Base-by-base conservation (phyloP, 2,113 vertebrate genomes). In the Meriones unguiculatus region DNA sequence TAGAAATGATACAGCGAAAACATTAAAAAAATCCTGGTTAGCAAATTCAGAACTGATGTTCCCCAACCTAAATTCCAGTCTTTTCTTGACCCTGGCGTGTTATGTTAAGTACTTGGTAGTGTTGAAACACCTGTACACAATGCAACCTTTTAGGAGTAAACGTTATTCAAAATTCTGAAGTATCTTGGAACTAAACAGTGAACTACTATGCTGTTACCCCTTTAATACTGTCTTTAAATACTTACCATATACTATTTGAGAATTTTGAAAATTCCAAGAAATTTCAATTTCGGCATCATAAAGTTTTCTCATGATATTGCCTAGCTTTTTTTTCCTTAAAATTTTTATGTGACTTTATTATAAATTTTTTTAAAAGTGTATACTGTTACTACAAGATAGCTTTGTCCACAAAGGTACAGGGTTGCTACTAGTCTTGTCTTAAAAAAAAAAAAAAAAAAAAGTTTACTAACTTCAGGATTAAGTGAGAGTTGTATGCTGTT, bases 41-140 rank as follows among this genome's bases (percentile, higher is more conserved):
- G 35, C 35, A 97, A 96, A 91, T 57, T 28, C 12, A 94, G 7
- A 84, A 15, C 4, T 94, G 78, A 59, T 90, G 90, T 35, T 95
- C 10, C 32, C 20, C 54, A 89, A 72, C 3, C 2, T 87, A 84
- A 76, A 5, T 95, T 65, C 15, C 18, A 81, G 32, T 54, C 7
- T 0, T 75, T 95, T n/a, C 32, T 67, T 86, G 3, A n/a, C 5
- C 93, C 46, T 4, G 54, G 7, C 0, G 14, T 38, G 10, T 50
- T 73, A 0, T 67, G 1, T 70, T 78, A 90, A 78, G 24, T 57
- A 30, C 0, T 41, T 78, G 18, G 13, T 41, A 67, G 75, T 38
- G 5, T 88, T 25, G 2, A 81, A 89, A 82, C 2, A 70, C 30
- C 14, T 88, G 59, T 24, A 81, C 9, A 9, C 2, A 84, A 46